Conservation (phyloP, 2,888 invertebrate genomes). For the Hirtodrosophila cameraria region DNA sequence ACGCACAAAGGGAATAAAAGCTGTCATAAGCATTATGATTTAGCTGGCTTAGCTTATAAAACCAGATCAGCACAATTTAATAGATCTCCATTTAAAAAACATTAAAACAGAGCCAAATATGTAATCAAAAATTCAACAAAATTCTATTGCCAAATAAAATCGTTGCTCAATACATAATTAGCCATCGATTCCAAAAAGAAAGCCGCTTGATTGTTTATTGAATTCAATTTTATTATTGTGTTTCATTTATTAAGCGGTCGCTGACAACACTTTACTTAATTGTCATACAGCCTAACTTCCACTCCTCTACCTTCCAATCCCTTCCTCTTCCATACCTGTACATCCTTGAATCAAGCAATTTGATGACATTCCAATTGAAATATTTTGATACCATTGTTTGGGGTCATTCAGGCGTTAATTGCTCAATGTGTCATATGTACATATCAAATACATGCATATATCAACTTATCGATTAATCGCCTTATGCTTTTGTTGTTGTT, state of each 20-base stretch:
- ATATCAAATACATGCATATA: no score
- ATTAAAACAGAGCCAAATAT: constrained; percentile 2
- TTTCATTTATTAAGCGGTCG: constrained; percentile 23
- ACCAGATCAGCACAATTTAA: constrained; percentile 37
- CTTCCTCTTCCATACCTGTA: neutral
- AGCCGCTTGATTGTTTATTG: constrained; percentile 33
- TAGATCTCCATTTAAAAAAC: constrained; percentile 2
- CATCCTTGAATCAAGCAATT: neutral
- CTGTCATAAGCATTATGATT: constrained; percentile 34
- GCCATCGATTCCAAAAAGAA: neutral
- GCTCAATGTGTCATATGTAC: constrained; percentile 49
- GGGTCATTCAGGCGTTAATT: constrained; percentile 50
- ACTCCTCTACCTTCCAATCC: neutral
- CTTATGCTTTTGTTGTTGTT: no score
- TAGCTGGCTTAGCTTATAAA: constrained; percentile 10
- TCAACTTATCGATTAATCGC: constrained; percentile 65
- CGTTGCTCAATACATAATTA: constrained; percentile 21
- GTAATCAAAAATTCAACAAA: constrained; percentile 39
- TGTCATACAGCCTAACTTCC: neutral
- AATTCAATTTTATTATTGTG: constrained; percentile 19
- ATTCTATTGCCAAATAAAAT: neutral
- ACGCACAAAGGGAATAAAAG: constrained; percentile 20
- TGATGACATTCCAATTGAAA: constrained; percentile 16
- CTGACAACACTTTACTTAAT: neutral
- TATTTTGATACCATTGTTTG: constrained; percentile 19